These are phyloP conservation scores for Margaritifera margaritifera DNA, from an alignment of 2,888 invertebrate genomes.

Conservation along the genomic window DNA sequence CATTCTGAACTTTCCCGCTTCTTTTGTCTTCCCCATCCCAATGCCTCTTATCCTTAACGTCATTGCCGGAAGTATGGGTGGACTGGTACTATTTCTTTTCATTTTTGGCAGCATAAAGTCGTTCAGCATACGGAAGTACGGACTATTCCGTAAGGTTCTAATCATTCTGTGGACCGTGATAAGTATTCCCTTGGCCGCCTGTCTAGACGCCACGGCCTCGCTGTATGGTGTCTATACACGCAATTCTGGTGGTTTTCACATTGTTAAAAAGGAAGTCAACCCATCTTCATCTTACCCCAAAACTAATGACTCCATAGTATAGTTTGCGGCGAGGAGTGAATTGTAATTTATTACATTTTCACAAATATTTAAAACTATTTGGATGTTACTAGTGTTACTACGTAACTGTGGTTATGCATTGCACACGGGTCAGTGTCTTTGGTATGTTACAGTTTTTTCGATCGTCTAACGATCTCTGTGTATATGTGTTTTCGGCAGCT, in stretches of 20 bases:
- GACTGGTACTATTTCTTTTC: slow-evolving; percentile 38
- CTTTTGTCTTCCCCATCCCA: slow-evolving; percentile 37
- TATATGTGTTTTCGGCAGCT: too few species aligned
- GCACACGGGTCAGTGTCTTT: too few species aligned
- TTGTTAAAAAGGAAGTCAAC: slow-evolving; percentile 35
- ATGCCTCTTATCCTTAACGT: slow-evolving; percentile 34
- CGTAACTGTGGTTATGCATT: too few species aligned
- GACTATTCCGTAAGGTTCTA: slow-evolving; percentile 25
- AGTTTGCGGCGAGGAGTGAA: too few species aligned
- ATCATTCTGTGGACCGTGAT: slow-evolving; percentile 29
- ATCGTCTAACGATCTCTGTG: too few species aligned
- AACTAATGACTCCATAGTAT: too few species aligned
- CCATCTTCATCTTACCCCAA: not conserved
- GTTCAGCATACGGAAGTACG: slow-evolving; percentile 36
- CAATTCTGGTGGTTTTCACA: slow-evolving; percentile 35
- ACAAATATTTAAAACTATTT: too few species aligned
- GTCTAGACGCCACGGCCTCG: slow-evolving; percentile 36
- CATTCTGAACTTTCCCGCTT: slow-evolving; percentile 36
- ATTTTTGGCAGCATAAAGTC: slow-evolving; percentile 44
- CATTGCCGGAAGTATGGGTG: slow-evolving; percentile 37
- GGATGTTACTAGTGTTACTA: too few species aligned
- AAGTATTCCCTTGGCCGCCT: slow-evolving; percentile 36
- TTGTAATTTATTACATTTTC: too few species aligned
- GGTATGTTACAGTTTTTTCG: too few species aligned
- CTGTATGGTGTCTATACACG: slow-evolving; percentile 38